Conservation (phyloP, 1,140 invertebrate species). For the Hyles vespertilio region DNA sequence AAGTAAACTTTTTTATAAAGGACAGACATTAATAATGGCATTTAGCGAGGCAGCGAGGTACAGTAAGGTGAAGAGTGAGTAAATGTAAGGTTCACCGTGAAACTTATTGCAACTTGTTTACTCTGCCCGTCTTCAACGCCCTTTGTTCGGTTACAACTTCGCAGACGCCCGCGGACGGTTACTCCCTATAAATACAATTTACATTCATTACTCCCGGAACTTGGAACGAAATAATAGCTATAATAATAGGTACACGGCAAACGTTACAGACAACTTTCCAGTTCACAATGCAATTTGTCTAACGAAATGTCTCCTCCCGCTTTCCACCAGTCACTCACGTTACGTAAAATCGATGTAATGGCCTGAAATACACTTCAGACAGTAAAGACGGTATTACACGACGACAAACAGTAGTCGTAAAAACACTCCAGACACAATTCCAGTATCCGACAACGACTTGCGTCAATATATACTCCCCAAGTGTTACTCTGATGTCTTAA, state of each 20-base stretch:
- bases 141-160: slow-evolving; percentile 55
- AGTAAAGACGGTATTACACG: too few relatives aligned
- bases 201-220: slow-evolving; percentile 46
- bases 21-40: slow-evolving; percentile 34
- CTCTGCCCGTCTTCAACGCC: slow-evolving; percentile 37
- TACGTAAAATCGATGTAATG: too few relatives aligned
- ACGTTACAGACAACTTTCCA: neutral
- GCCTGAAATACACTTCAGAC: too few relatives aligned
- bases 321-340: too few relatives aligned
- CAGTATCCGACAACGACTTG: too few relatives aligned
- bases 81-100: slow-evolving; percentile 38
- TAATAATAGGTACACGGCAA: slow-evolving; percentile 10
- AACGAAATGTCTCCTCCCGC: too few relatives aligned
- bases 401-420: too few relatives aligned
- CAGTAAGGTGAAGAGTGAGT: slow-evolving; percentile 28
- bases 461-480: too few relatives aligned
- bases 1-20: neutral
- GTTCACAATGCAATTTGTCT: too few relatives aligned
- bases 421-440: too few relatives aligned
- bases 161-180: slow-evolving; percentile 47
- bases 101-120: slow-evolving; percentile 64
- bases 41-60: slow-evolving; percentile 29
- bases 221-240: slow-evolving; percentile 25
- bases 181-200: slow-evolving; percentile 61
- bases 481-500: too few relatives aligned